Base-by-base conservation (phyloP, 2,797 vertebrate species). In the Bovichtus diacanthus region DNA sequence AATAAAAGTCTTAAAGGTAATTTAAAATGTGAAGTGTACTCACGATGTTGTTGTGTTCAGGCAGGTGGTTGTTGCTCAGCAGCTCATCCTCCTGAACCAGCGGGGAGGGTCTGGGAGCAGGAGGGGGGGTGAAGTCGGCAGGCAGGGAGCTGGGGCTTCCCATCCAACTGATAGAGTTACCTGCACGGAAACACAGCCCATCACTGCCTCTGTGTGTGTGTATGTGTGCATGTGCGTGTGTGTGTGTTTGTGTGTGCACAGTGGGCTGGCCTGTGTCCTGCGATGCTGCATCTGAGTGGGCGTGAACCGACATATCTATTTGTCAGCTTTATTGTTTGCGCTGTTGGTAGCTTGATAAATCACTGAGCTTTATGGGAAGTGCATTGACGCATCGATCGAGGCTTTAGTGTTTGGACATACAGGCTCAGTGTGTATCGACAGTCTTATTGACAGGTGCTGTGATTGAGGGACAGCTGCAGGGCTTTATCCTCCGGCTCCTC, bases 131-230 rank as follows among this genome's bases (percentile, higher is more conserved):
- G 81, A 84, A 76, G 67, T 95, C 94, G 46, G 86, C 88, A 9
- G 93, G 89, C 74, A 90, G 86, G 13, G 89, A 90, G 46, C 83
- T 81, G 3, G 92, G 84, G 74, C 80, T 93, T 43, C 93, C 94
- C 93, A 95, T 93, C 84, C 91, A 93, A 46, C 88, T 94, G 86
- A 95, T 95, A 19, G 95, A 88, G 70, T 95, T 94, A 84, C 93
- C 95, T 96, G 87, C 67, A 81, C 10, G 49, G 46, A 84, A 19
- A 92, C 71, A 90, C 69, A 84, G 53, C 19, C 62, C 43, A 71
- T 74, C 39, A 84, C n/a, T 81, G 36, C 15, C 10, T 67, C 0
- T 72, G 68, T 23, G 46, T 43, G 54, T 67, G 67, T 61, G 59
- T 76, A 51, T 27, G 54, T 76, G 67, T 70, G 53, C 54, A 59